Evolutionary conservation across 1,140 invertebrate genomes (phyloP).

Genomic region (Probaryconus sp.): DNA sequence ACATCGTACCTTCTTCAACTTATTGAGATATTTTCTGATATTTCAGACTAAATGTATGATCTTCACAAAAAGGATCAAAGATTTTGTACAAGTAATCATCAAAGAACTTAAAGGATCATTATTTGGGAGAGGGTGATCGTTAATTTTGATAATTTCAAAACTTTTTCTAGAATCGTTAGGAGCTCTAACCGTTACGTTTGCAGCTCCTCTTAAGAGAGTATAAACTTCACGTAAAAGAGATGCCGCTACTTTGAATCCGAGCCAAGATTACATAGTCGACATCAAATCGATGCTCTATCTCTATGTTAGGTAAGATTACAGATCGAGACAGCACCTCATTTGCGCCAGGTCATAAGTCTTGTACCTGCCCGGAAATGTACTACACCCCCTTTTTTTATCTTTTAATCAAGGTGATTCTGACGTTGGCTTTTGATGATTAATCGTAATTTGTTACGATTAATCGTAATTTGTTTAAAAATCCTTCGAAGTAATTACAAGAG

Average conservation of each 20-base stretch:
- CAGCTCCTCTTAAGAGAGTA: conserved; percentile 13
- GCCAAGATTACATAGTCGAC: conserved; percentile 58
- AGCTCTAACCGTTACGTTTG: conserved; percentile 62
- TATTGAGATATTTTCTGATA: too few species aligned
- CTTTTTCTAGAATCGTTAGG: too few species aligned
- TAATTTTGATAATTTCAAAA: not conserved
- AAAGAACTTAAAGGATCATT: too few species aligned
- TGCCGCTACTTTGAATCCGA: conserved; percentile 59
- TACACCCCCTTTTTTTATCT: conserved; percentile 8
- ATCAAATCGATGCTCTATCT: conserved; percentile 61
- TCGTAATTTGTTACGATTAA: not conserved
- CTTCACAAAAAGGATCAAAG: too few species aligned
- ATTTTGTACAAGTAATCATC: too few species aligned
- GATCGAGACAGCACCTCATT: conserved; percentile 71
- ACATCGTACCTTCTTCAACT: too few species aligned
- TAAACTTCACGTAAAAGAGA: conserved; percentile 38
- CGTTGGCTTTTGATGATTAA: not conserved
- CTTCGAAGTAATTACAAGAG: too few species aligned
- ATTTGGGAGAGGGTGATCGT: too few species aligned
- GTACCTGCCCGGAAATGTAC: conserved; percentile 70
- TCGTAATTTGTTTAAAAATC: too few species aligned
- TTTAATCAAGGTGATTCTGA: not conserved
- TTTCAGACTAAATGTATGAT: too few species aligned
- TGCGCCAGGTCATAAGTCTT: conserved; percentile 69
- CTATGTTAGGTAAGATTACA: conserved; percentile 66